Conservation (phyloP, 2,113 vertebrate genomes). For the Phoxinus phoxinus region DNA sequence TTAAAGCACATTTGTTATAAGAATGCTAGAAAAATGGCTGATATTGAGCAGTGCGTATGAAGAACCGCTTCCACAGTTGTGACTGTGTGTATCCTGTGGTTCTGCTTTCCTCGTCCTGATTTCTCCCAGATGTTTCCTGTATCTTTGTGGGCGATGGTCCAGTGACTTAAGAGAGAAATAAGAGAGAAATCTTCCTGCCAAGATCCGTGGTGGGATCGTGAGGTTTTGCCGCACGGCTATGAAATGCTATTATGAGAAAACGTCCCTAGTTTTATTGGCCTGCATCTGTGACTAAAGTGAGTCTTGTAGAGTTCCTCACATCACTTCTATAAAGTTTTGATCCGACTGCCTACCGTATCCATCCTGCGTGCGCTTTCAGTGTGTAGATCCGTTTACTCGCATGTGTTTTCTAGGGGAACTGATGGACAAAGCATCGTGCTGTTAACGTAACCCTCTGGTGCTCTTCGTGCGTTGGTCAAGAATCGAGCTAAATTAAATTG, state of each 20-base stretch:
- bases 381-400: background rate
- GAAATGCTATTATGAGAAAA: conserved; percentile 69
- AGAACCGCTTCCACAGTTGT: conserved; percentile 56
- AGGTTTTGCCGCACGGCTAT: conserved; percentile 44
- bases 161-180: conserved; percentile 65
- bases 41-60: conserved; percentile 28
- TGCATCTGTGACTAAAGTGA: conserved; percentile 39
- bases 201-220: conserved; percentile 65
- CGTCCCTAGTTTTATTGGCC: conserved; percentile 57
- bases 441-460: too few relatives aligned
- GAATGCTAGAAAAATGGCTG: background rate
- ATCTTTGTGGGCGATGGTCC: conserved; percentile 63
- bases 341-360: background rate
- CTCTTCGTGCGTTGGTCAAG: too few relatives aligned
- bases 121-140: conserved; percentile 83
- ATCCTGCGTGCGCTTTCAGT: too few relatives aligned
- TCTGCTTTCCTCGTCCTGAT: conserved; percentile 70
- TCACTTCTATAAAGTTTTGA: conserved; percentile 30
- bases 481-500: too few relatives aligned
- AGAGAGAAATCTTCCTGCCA: conserved; percentile 59
- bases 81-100: conserved; percentile 75
- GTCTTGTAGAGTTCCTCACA: conserved; percentile 25
- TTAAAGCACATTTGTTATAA: background rate
- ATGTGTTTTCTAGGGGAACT: background rate
- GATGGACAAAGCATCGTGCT: too few relatives aligned